These are phyloP conservation scores for Drosophila cracens DNA, from an alignment of 2,888 invertebrate genomes.

Conservation along the genomic window DNA sequence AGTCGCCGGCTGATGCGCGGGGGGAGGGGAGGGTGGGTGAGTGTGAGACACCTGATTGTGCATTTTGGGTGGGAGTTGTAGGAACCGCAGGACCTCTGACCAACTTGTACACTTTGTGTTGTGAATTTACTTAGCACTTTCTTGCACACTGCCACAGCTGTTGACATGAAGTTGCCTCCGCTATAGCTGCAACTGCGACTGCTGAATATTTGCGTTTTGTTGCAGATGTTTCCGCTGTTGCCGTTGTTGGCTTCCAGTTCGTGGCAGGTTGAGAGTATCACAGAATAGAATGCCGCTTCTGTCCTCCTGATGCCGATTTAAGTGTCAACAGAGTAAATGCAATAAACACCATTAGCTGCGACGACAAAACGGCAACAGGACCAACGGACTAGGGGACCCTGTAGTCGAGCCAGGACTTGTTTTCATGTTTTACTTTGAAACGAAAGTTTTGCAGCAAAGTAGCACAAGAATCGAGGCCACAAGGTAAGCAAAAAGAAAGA, in stretches of 20 bases:
- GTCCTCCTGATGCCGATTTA: conserved; percentile 67
- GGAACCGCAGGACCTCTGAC: conserved; percentile 33
- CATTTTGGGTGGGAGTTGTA: conserved; percentile 47
- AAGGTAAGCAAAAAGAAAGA: conserved; percentile 41
- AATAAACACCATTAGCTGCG: conserved; percentile 79
- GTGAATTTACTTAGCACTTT: conserved; percentile 77
- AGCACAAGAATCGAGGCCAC: conserved; percentile 50
- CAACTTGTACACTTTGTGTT: conserved; percentile 63
- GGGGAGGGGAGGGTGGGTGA: neutral
- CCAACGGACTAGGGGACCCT: conserved; percentile 1
- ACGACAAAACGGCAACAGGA: conserved; percentile 25
- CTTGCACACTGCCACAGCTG: conserved; percentile 60
- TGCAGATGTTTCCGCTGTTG: conserved; percentile 51
- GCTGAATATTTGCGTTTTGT: conserved; percentile 68
- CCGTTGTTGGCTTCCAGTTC: neutral
- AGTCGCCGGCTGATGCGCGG: conserved; percentile 21
- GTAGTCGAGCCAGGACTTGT: conserved; percentile 29
- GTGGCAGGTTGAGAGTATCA: conserved; percentile 46
- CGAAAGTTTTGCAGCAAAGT: conserved; percentile 58
- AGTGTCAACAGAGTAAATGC: conserved; percentile 78
- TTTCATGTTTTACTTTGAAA: conserved; percentile 52
- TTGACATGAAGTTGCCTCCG: conserved; percentile 31
- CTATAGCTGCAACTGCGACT: conserved; percentile 26
- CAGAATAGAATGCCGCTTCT: conserved; percentile 42
- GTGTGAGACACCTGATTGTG: conserved; percentile 39